Base-by-base conservation (phyloP, 2,888 invertebrate genomes). In the Harpagoxenus sublaevis region DNA sequence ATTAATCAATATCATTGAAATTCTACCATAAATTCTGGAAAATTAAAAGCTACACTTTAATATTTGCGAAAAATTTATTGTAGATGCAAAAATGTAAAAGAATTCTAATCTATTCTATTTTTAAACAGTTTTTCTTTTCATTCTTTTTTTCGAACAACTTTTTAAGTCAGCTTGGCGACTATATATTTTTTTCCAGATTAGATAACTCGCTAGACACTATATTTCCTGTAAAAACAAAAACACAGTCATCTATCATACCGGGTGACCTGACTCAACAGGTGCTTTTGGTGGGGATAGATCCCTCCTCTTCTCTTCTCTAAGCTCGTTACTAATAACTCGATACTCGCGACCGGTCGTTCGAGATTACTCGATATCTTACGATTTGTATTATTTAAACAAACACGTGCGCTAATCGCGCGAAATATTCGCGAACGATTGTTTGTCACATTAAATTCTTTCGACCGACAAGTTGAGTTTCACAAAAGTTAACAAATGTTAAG, bases 201-300 rank as follows among this genome's bases (percentile, higher is more conserved):
- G 51, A 55, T 70, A 55, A 78, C 53, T 28, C 28, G 12, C 12
- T 28, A 12, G 2, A 18, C 6, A 35, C 0, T 15, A 28, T 18
- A 10, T 23, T 28, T 73, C 6, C 45, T 28, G 1, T n/a, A 78
- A 55, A 71, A 73, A 23, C 12, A 78, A 42, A 70, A 28, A 73
- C 4, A 12, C 8, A 18, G 23, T 0, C 23, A 60, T 81, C 12
- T 10, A 74, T 81, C 75, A 81, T 74, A 48, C 5, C 57, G 4
- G 9, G 6, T 60, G 45, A 35, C 28, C 9, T 12, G 35, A 53
- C 45, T 74, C 79, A 81, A 81, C 79, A 81, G 79, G 79, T 79
- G 35, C 23, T 35, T 39, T 5, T 79, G 35, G 57, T 39, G 48
- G 48, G 48, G 75, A 48, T 23, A 12, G 10, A 10, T 6, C n/a